phyloP scores from a whole-genome alignment of 2,113 vertebrate species.

The Gallinago paraguaiae region DNA sequence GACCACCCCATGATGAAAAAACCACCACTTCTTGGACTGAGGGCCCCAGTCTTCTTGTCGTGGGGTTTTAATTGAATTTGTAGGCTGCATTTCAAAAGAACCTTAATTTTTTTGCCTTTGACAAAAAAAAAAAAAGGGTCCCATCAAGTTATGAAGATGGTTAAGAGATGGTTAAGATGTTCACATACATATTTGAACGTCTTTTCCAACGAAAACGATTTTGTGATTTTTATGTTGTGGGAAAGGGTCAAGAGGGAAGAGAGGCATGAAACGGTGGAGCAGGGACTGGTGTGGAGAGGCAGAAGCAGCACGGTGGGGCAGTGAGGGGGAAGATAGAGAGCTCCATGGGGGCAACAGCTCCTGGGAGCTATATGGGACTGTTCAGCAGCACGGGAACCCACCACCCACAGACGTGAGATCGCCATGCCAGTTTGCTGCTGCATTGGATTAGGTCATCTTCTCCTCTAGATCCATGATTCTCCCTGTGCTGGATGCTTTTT shows the following conservation, averaged over 20 bases:
- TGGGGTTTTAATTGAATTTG: neutral
- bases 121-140: neutral
- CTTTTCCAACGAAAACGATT: neutral
- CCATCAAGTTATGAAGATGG: neutral
- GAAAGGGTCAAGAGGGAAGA: neutral
- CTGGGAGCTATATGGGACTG: neutral
- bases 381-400: neutral
- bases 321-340: neutral
- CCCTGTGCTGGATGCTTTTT: neutral
- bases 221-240: neutral
- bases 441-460: neutral
- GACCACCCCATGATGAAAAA: neutral
- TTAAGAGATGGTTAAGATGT: neutral
- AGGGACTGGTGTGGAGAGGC: neutral
- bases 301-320: neutral
- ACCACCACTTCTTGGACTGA: neutral
- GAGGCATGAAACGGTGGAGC: neutral
- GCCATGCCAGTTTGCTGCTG: rapidly evolving
- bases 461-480: neutral
- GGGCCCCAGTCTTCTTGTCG: neutral
- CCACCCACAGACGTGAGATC: rapidly evolving
- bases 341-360: rapidly evolving
- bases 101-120: neutral
- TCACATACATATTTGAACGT: neutral
- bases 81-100: neutral